These are phyloP conservation scores for Drosophila lacertosa DNA, from an alignment of 1,140 invertebrate species.

Conservation along the genomic window DNA sequence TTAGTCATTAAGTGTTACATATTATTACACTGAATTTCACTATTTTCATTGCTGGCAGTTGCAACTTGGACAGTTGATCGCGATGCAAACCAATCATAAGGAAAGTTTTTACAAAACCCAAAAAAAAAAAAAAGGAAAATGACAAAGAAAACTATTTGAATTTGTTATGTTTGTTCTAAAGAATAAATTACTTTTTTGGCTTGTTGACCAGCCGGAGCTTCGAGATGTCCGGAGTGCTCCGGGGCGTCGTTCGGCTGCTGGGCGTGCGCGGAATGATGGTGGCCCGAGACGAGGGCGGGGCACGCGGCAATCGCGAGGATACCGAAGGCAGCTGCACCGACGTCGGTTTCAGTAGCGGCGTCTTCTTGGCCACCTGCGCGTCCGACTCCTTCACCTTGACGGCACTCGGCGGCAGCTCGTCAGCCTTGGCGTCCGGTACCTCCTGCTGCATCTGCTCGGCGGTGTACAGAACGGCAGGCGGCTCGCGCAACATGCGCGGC, in stretches of 20 bases:
- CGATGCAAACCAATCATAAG: too few relatives aligned
- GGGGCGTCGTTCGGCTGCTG: neutral
- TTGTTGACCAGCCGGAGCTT: slow-evolving; percentile 35
- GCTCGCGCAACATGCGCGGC: slow-evolving; percentile 14
- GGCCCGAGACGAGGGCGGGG: slow-evolving; percentile 29
- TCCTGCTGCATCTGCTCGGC: neutral
- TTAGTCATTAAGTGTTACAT: neutral
- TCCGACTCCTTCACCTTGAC: neutral
- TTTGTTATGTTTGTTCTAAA: too few relatives aligned
- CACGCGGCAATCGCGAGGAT: slow-evolving; percentile 1
- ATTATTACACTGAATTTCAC: neutral
- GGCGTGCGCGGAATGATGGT: slow-evolving; percentile 12
- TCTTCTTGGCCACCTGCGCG: neutral
- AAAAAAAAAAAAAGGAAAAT: neutral
- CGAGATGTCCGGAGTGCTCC: slow-evolving; percentile 7
- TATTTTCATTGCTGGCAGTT: neutral
- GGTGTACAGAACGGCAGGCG: neutral
- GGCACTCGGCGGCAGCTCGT: neutral
- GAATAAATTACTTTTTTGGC: slow-evolving; percentile 30
- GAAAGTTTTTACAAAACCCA: neutral
- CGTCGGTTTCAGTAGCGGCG: neutral
- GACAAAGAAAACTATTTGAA: neutral
- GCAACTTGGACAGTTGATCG: neutral
- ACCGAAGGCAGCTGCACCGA: neutral
- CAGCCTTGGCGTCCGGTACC: neutral